Evolutionary conservation across 2,113 vertebrate species (phyloP), one percentile per base, ranked within the genome.

Genomic region (Gavia stellata): DNA sequence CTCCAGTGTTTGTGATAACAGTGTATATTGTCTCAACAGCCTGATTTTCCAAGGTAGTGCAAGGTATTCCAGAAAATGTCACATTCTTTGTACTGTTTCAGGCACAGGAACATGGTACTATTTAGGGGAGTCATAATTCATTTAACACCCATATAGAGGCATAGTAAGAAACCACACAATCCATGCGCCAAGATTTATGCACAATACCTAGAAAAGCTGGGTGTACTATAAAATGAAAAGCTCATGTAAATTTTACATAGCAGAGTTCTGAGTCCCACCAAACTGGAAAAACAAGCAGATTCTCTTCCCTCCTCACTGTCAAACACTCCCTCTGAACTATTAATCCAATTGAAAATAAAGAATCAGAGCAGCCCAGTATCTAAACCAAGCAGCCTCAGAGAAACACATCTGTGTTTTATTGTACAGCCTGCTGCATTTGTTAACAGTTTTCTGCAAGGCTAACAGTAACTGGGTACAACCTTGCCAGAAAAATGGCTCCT

Each of bases 61-160:
- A 23, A 55, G 31, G 16, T 15, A 40, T 26, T 55, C 53, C 29
- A 34, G 38, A 17, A 86, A 44, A 20, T 19, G 11, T 33, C 25
- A 7, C 14, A 3, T 50, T 59, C 16, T 26, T 45, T 31, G 29
- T 18, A n/a, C 17, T 12, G 53, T 53, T 52, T 40, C 14, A 26
- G 53, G 8, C 53, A 21, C 13, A 14, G 21, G 38, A 58, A 44
- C 18, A 9, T 0, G 0, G 47, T 0, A 3, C 7, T 13, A 4
- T 29, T 71, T 38, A 23, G 36, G 26, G 17, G 6, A 84, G 5
- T 40, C 31, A 9, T 3, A 3, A 17, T 13, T 50, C 44, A 44
- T 77, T 45, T 45, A 49, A n/a, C 44, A 52, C 12, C 24, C 49
- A 34, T 11, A 3, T 2, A 10, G 28, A 82, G 19, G 36, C 24